Evolutionary conservation across 1,140 invertebrate genomes (phyloP).

Genomic region (Eumaeus atala): DNA sequence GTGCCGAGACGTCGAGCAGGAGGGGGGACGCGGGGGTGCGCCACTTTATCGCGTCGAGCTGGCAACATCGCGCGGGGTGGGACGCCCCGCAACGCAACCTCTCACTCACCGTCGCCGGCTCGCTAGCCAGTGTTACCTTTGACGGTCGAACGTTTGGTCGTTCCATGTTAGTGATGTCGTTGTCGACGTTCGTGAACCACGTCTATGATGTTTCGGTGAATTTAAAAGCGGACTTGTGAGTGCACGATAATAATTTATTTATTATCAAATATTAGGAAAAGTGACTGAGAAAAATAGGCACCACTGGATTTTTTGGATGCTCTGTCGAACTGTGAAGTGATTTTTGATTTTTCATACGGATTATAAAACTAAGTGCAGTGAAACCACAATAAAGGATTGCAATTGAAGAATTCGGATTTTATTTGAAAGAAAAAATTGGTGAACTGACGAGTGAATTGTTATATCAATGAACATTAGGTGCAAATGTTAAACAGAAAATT

Average conservation of each 20-base stretch:
- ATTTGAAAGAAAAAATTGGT: constrained; percentile 13
- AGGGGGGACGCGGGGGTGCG: constrained; percentile 67
- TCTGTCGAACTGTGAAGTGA: constrained; percentile 56
- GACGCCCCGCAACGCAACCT: constrained; percentile 66
- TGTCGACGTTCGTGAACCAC: constrained; percentile 64
- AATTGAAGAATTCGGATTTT: constrained; percentile 56
- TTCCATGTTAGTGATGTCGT: constrained; percentile 63
- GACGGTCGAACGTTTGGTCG: constrained; percentile 66
- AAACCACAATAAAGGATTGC: constrained; percentile 52
- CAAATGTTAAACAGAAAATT: constrained; percentile 10
- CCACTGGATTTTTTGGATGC: constrained; percentile 60
- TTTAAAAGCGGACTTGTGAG: constrained; percentile 59
- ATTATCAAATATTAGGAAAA: constrained; percentile 57
- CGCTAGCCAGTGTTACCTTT: constrained; percentile 71
- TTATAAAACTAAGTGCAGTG: constrained; percentile 59
- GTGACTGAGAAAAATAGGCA: constrained; percentile 44
- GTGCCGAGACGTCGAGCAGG: constrained; percentile 55
- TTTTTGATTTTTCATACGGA: constrained; percentile 45
- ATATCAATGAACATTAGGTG: constrained; percentile 1
- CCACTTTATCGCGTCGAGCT: constrained; percentile 69
- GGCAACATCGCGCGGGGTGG: constrained; percentile 68
- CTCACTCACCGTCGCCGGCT: constrained; percentile 70
- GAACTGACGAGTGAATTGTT: not conserved
- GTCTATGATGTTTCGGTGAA: constrained; percentile 72
- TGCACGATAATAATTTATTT: constrained; percentile 60